A percentile compares a stretch with the other conserved stretches of the same genome.
These are phyloP conservation scores for Tonatia bakeri DNA, from an alignment of 2,113 vertebrate genomes.

Conservation along the genomic window DNA sequence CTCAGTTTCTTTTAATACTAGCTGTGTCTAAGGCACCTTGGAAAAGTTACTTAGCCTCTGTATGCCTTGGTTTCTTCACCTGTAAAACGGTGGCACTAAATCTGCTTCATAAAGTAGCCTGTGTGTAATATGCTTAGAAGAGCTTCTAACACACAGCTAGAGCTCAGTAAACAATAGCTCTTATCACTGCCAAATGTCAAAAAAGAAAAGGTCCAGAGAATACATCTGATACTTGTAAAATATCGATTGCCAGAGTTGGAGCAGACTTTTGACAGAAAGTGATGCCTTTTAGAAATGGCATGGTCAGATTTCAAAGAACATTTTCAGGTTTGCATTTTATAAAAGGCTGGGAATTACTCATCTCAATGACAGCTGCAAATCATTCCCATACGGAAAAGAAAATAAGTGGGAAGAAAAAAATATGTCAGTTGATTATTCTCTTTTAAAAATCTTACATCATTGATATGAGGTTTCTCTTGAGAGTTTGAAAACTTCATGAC, in stretches of 20 bases:
- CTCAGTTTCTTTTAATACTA: neutral
- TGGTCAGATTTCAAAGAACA: constrained; percentile 39
- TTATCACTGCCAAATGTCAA: neutral
- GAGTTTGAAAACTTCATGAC: neutral
- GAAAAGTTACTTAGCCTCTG: neutral
- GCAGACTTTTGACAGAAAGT: neutral
- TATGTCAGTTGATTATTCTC: neutral
- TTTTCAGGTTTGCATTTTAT: constrained; percentile 42
- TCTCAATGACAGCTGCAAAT: constrained; percentile 1
- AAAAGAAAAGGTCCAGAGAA: neutral
- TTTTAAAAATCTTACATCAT: neutral
- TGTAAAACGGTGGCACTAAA: neutral
- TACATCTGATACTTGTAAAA: neutral
- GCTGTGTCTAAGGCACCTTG: neutral
- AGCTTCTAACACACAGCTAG: neutral
- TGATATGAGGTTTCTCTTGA: neutral
- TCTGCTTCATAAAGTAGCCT: neutral
- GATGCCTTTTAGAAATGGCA: constrained; percentile 24
- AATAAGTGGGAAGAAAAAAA: neutral
- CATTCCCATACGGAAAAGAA: neutral
- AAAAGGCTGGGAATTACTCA: constrained; percentile 1
- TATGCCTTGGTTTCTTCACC: neutral
- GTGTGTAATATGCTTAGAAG: neutral
- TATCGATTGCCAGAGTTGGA: neutral
- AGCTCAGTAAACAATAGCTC: neutral